Evolutionary conservation across 2,797 vertebrate species (phyloP), one percentile per base, ranked within the genome.

Genomic region (Falco columbarius): DNA sequence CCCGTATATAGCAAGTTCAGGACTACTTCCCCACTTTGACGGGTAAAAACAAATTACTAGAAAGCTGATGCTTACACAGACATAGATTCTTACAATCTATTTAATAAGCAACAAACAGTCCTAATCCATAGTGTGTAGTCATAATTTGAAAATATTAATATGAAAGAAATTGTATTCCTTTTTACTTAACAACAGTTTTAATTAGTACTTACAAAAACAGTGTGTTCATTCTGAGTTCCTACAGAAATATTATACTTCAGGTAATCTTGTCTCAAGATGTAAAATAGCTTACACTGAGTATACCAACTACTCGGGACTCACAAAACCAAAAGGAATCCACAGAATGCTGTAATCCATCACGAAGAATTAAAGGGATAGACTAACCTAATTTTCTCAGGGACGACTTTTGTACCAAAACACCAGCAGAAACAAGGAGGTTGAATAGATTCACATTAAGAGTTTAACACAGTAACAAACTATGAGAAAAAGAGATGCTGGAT

Each of bases 351-450:
- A 91, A 89, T 8, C 3, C 8, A 36, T 30, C 27, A 61, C 6
- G 6, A 68, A 72, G 10, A 29, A 56, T 22, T 71, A 81, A 83
- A 55, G 23, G 12, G 36, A 72, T 1, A 85, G 4, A 46, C 36
- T 27, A 90, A 70, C 2, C 0, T 0, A 30, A 63, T 49, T 67
- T 71, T 81, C 7, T 59, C 20, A 44, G 12, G 8, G 30, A 52
- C 1, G 1, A 54, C 42, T 81, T 79, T 72, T 72, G 12, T 66
- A 84, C 8, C 34, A 68, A 54, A 73, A 68, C 19, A 89, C 5
- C 14, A 52, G 23, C 32, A 79, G 23, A 86, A 81, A 89, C 11
- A 20, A 42, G 49, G 13, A 72, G 29, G 84, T 14, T n/a, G 1
- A 66, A 85, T 0, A 85, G 46, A 74, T 38, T 56, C 29, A 49